A percentile compares a stretch with the other conserved stretches of the same genome.
phyloP scores from a whole-genome alignment of 2,797 vertebrate species.

The Gymnothorax reevesii region DNA sequence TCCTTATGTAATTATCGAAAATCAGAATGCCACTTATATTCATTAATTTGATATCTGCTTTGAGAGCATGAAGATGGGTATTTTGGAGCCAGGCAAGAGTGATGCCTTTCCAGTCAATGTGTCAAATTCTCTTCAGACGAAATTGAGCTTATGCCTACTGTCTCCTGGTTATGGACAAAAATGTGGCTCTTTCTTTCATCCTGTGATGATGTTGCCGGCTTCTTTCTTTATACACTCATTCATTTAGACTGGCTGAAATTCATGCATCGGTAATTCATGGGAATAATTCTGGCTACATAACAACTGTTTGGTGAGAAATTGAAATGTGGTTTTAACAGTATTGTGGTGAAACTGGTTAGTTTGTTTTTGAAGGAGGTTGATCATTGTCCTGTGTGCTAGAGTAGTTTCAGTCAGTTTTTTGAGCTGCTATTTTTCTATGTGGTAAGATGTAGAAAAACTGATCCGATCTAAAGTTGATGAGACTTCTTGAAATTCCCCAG shows the following conservation, averaged over 20 bases:
- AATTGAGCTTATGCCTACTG: not conserved
- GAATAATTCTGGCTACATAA: no score
- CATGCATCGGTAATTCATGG: no score
- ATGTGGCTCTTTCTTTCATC: not conserved
- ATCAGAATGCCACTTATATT: not conserved
- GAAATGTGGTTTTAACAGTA: no score
- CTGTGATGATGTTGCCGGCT: not conserved
- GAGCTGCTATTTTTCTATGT: not conserved
- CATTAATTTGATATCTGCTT: not conserved
- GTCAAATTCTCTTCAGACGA: not conserved
- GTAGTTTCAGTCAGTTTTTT: not conserved
- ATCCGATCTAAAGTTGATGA: conserved; percentile 13
- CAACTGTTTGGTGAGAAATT: no score
- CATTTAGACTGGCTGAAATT: no score
- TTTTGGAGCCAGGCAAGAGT: not conserved
- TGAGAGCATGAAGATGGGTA: not conserved
- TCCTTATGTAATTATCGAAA: not conserved
- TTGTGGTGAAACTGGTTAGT: not conserved
- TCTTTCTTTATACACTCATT: not conserved
- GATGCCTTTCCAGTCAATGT: not conserved
- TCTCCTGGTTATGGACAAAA: not conserved
- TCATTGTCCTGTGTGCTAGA: not conserved
- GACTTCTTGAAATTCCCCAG: not conserved
- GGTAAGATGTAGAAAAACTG: conserved; percentile 18
- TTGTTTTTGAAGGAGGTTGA: not conserved